phyloP scores from a whole-genome alignment of 2,113 vertebrate genomes.

The Hydropotes inermis region DNA sequence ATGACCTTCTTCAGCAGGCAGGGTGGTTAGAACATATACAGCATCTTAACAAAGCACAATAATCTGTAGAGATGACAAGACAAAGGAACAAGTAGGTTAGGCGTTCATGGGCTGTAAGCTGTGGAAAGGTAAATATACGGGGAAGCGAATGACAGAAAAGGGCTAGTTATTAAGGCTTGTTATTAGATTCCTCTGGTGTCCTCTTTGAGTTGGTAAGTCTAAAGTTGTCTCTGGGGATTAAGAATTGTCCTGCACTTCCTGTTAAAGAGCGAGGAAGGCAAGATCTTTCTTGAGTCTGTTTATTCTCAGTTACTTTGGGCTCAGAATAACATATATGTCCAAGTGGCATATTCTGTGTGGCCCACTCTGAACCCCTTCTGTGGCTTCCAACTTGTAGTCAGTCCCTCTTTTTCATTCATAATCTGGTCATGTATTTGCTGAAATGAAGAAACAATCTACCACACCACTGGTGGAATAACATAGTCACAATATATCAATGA shows the following conservation, averaged over 20 bases:
- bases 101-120: not conserved
- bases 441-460: not conserved
- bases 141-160: not conserved
- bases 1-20: not conserved
- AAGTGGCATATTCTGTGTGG: not conserved
- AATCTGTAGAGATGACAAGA: not conserved
- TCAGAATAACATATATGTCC: no score
- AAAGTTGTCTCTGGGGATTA: not conserved
- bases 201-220: not conserved
- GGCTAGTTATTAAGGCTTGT: not conserved
- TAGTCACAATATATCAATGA: not conserved
- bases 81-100: not conserved
- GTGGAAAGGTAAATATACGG: not conserved
- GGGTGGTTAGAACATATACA: not conserved
- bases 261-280: not conserved
- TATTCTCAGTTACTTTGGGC: not conserved
- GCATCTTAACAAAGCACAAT: not conserved
- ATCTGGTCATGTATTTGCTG: not conserved
- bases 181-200: not conserved
- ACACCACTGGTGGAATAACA: not conserved
- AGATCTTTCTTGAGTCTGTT: not conserved
- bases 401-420: not conserved
- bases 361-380: not conserved
- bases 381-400: not conserved
- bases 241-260: not conserved